Base-by-base conservation (phyloP, 2,113 vertebrate genomes). In the Nanger granti region DNA sequence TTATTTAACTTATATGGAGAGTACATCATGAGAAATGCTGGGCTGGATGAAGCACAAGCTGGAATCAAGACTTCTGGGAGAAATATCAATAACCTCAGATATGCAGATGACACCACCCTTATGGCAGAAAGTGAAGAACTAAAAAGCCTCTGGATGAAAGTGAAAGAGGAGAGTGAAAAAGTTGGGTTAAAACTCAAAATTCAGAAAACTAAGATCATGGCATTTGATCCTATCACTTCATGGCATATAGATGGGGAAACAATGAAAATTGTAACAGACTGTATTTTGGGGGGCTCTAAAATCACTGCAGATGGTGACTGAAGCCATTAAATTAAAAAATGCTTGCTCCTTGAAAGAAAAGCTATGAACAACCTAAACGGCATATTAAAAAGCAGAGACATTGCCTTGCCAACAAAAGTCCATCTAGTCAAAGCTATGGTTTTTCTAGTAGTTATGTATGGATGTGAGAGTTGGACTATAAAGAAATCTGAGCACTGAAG, bases 21-120 rank as follows among this genome's bases (percentile, higher is more conserved):
- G 34, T 69, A 69, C 64, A 9, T 69, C 34, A 20, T 69, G 34
- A 0, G 34, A 69, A 10, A 69, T 2, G 8, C 66, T 0, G 0
- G 66, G 34, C 8, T 69, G 8, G 34, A 69, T 3, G 34, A 69
- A 69, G 17, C 66, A 69, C 66, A 69, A 69, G 66, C 34, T 69
- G 66, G 8, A 69, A 69, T 37, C 66, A 5, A 69, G 66, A 69
- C 4, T n/a, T 4, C 31, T 0, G 1, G 34, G 17, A 69, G 66
- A 69, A 69, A 10, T 69, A n/a, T 10, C 66, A n/a, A 20, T 69
- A n/a, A 69, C 66, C 8, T 69, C 66, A n/a, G 66, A 69, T n/a
- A 69, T n/a, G 17, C 66, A 69, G 34, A 37, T 69, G 17, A 20
- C 34, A 69, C 8, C 4, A 1, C 66, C 8, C 66, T 20, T 37